Conservation (phyloP, 2,113 vertebrate species). For the Myiozetetes cayanensis region DNA sequence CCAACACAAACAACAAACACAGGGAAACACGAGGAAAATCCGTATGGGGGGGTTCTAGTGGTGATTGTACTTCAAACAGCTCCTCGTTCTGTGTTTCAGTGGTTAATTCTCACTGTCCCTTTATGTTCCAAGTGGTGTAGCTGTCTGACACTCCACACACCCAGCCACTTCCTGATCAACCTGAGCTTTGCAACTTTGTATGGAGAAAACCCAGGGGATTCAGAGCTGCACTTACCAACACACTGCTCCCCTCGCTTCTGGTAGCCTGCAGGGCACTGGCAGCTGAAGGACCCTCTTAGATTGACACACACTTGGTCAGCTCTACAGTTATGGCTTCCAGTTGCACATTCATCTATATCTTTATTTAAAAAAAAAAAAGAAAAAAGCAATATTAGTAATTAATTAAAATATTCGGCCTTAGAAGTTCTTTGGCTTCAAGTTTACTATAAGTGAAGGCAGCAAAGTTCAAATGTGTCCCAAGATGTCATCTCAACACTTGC, state of each 20-base stretch:
- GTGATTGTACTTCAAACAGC: background rate
- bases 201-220: background rate
- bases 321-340: constrained; percentile 84
- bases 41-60: background rate
- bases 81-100: background rate
- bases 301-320: constrained; percentile 89
- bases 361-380: background rate
- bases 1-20: background rate
- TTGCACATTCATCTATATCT: constrained; percentile 93
- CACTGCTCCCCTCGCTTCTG: constrained; percentile 90
- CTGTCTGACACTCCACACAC: background rate
- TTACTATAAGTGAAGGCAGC: background rate
- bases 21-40: background rate
- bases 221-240: constrained; percentile 78
- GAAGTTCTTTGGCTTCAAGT: background rate
- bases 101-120: background rate
- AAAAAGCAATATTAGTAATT: background rate
- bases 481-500: background rate
- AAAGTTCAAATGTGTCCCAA: background rate
- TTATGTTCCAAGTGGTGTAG: background rate
- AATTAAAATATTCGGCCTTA: background rate
- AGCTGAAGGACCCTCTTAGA: constrained; percentile 88
- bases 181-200: background rate
- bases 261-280: constrained; percentile 87
- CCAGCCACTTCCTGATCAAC: background rate